phyloP scores from a whole-genome alignment of 1,140 invertebrate genomes.

The Drosophila sulfurigaster region DNA sequence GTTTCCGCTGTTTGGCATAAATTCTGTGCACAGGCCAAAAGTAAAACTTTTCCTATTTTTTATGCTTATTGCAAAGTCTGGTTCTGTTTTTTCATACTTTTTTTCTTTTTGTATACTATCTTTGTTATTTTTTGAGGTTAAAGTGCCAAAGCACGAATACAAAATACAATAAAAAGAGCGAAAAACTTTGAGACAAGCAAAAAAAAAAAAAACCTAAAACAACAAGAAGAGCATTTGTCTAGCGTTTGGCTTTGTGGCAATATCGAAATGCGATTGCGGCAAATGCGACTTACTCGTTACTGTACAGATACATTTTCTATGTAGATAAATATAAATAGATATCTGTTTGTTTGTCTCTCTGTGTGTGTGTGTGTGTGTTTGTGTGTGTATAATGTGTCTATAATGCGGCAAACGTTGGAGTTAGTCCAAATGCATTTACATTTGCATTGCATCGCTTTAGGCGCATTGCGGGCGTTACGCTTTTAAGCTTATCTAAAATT shows the following conservation, averaged over 20 bases:
- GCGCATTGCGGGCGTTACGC: constrained; percentile 73
- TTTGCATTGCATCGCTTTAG: constrained; percentile 75
- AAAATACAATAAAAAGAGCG: constrained; percentile 33
- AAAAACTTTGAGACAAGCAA: constrained; percentile 8
- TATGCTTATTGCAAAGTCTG: constrained; percentile 47
- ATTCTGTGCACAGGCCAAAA: constrained; percentile 35
- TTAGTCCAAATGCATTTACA: constrained; percentile 75
- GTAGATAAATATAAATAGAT: constrained; percentile 8
- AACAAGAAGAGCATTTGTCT: constrained; percentile 52
- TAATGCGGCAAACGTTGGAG: constrained; percentile 80
- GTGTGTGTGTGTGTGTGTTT: no score
- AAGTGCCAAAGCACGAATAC: constrained; percentile 74
- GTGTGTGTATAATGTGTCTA: constrained; percentile 44
- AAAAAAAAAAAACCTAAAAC: constrained; percentile 9
- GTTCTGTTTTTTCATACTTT: constrained; percentile 12
- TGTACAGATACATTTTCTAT: constrained; percentile 4
- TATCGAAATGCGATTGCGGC: constrained; percentile 74
- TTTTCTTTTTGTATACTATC: constrained; percentile 6
- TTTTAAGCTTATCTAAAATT: constrained; percentile 75
- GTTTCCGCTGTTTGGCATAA: constrained; percentile 71
- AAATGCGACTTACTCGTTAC: constrained; percentile 20
- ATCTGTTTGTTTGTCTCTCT: neutral
- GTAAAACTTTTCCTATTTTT: constrained; percentile 63
- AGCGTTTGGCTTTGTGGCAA: constrained; percentile 59
- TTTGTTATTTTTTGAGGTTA: constrained; percentile 61